Conservation (phyloP, 2,797 vertebrate genomes). For the Passerculus sandwichensis region DNA sequence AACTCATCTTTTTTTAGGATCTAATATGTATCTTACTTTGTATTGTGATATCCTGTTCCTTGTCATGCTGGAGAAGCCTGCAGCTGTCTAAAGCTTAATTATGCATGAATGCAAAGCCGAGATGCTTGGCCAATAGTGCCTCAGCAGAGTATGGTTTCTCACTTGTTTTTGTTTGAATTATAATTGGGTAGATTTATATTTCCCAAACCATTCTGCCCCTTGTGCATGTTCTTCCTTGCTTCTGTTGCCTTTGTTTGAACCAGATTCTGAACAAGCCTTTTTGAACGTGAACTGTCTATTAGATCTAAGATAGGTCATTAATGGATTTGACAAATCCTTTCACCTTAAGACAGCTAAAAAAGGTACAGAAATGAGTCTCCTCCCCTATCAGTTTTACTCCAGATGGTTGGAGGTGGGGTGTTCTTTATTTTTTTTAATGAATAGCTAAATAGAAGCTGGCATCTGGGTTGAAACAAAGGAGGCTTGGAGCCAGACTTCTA, state of each 20-base stretch:
- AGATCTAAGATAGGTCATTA: conserved; percentile 67
- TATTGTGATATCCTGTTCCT: conserved; percentile 64
- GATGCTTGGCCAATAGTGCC: conserved; percentile 72
- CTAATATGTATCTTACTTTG: conserved; percentile 65
- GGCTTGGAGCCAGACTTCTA: conserved; percentile 70
- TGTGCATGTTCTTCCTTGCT: conserved; percentile 21
- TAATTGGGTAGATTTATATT: conserved; percentile 77
- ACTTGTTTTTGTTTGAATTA: conserved; percentile 75
- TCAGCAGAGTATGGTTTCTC: conserved; percentile 63
- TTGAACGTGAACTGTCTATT: conserved; percentile 51
- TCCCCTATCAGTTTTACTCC: conserved; percentile 72
- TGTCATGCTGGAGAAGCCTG: conserved; percentile 66
- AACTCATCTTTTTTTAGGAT: conserved; percentile 24
- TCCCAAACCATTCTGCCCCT: conserved; percentile 54
- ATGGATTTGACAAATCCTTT: conserved; percentile 74
- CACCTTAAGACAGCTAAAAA: conserved; percentile 70
- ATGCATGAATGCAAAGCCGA: conserved; percentile 78
- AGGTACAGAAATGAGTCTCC: conserved; percentile 65
- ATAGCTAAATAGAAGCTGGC: conserved; percentile 73
- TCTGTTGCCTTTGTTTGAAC: conserved; percentile 54
- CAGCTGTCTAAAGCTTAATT: conserved; percentile 81
- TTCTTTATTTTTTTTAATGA: conserved; percentile 52
- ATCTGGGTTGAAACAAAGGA: conserved; percentile 77
- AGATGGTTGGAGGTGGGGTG: conserved; percentile 65
- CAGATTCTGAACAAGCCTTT: conserved; percentile 48